Evolutionary conservation across 2,797 vertebrate species (phyloP), one percentile per base, ranked within the genome.

Genomic region (Anableps anableps): DNA sequence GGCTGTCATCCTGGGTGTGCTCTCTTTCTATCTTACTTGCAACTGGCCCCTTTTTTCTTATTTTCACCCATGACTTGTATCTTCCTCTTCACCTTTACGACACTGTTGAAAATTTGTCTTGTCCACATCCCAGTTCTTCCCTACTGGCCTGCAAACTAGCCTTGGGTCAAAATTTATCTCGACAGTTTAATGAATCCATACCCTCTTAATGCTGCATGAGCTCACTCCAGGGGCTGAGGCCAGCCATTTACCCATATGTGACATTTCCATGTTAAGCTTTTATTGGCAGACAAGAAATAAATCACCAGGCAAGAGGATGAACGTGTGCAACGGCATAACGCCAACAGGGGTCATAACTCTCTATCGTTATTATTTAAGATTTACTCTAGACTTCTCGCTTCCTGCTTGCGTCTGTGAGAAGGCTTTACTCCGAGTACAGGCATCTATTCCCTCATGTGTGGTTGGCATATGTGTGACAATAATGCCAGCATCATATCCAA

Each of bases 141-240:
- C 76, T 74, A 81, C 80, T 72, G 31, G 79, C 84, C 83, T 64
- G 76, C 88, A 91, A 92, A 91, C 91, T 90, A 88, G 78, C 83
- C 86, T 74, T 45, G 0, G 76, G 93, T 92, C 89, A 89, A 92
- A 95, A 95, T 95, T 93, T 95, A 95, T 88, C 50, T 85, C 47
- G 94, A 94, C 95, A 94, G 88, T 94, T 95, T 95, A 95, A 96
- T 95, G 95, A 95, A 94, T 94, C 92, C 51, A 21, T 87, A 81
- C 83, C 91, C 76, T 86, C 89, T 93, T 94, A 94, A 94, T 94
- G 93, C 91, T 88, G 85, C 87, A 72, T 36, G 80, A 82, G 88
- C 89, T 91, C 85, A 82, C 89, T 88, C 75, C 74, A 50, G 83
- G 81, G 87, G 85, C 91, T 88, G 82, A 91, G 86, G 85, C 93